A percentile compares a stretch with the other conserved stretches of the same genome.
phyloP scores from a whole-genome alignment of 2,113 vertebrate genomes.

The Polyodon spathula region DNA sequence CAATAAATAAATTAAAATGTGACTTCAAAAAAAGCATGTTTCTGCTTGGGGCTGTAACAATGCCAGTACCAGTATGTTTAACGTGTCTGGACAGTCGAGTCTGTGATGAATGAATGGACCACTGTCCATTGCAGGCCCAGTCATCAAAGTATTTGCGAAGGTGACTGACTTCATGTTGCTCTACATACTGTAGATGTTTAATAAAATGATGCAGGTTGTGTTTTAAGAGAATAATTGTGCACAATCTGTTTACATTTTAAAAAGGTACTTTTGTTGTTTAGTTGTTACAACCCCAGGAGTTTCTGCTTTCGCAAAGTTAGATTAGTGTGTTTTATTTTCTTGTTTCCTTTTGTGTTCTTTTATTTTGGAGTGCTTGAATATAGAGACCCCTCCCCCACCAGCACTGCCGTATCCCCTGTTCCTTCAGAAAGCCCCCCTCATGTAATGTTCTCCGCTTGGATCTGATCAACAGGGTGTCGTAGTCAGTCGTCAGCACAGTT shows the following conservation, averaged over 20 bases:
- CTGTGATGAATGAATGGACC: too few species aligned
- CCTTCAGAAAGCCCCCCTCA: slow-evolving; percentile 82
- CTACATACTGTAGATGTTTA: too few species aligned
- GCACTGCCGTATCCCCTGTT: slow-evolving; percentile 39
- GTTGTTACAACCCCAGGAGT: slow-evolving; percentile 52
- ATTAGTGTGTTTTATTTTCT: slow-evolving; percentile 14
- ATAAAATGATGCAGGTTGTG: too few species aligned
- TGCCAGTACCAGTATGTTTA: slow-evolving; percentile 49
- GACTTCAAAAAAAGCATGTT: slow-evolving; percentile 77
- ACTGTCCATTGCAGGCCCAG: too few species aligned
- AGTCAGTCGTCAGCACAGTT: slow-evolving; percentile 99
- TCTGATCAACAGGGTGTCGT: slow-evolving; percentile 99
- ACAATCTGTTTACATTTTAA: slow-evolving; percentile 10
- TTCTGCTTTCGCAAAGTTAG: slow-evolving; percentile 2
- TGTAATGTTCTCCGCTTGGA: slow-evolving; percentile 98
- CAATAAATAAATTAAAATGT: slow-evolving; percentile 79
- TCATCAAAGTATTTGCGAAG: too few species aligned
- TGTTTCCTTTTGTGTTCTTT: slow-evolving; percentile 11
- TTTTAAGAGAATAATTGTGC: too few species aligned
- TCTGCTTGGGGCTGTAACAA: slow-evolving; percentile 75
- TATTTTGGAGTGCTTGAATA: slow-evolving; percentile 28
- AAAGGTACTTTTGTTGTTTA: slow-evolving; percentile 45
- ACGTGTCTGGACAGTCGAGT: neutral
- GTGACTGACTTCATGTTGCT: too few species aligned
- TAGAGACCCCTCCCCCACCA: slow-evolving; percentile 43